These are phyloP conservation scores for Menidia menidia DNA, from an alignment of 2,797 vertebrate species.

Conservation along the genomic window DNA sequence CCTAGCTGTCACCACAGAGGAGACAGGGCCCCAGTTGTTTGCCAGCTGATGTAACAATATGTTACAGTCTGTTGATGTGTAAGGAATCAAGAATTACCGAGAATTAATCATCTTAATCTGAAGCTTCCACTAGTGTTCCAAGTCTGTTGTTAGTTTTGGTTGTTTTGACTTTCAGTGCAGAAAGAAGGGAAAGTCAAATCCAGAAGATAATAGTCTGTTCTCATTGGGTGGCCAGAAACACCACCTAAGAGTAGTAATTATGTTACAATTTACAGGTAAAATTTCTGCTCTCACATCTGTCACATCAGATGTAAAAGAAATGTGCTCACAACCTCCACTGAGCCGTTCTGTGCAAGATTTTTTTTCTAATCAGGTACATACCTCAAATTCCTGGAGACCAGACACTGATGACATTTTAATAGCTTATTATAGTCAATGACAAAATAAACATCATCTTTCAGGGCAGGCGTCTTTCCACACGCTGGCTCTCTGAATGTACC, in stretches of 20 bases:
- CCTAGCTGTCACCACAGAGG: too few relatives aligned
- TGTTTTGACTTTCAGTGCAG: not conserved
- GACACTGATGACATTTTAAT: not conserved
- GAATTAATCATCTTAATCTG: not conserved
- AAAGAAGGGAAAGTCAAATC: not conserved
- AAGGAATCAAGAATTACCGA: not conserved
- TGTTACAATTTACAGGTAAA: constrained; percentile 7
- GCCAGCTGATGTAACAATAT: not conserved
- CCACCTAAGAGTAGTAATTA: not conserved
- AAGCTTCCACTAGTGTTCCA: not conserved
- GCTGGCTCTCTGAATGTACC: too few relatives aligned
- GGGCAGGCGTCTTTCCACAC: too few relatives aligned
- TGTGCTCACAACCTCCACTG: not conserved
- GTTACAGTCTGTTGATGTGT: not conserved
- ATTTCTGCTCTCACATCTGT: not conserved
- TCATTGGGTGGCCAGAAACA: constrained; percentile 7
- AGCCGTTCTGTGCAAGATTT: not conserved
- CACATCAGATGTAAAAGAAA: not conserved
- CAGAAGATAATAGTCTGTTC: not conserved
- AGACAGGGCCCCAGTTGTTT: not conserved
- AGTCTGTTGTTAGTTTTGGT: not conserved
- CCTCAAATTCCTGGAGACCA: not conserved
- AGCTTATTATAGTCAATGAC: too few relatives aligned
- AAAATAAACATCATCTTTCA: too few relatives aligned
- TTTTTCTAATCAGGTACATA: not conserved